Base-by-base conservation (phyloP, 2,797 vertebrate genomes). In the Enteromius treurensis region DNA sequence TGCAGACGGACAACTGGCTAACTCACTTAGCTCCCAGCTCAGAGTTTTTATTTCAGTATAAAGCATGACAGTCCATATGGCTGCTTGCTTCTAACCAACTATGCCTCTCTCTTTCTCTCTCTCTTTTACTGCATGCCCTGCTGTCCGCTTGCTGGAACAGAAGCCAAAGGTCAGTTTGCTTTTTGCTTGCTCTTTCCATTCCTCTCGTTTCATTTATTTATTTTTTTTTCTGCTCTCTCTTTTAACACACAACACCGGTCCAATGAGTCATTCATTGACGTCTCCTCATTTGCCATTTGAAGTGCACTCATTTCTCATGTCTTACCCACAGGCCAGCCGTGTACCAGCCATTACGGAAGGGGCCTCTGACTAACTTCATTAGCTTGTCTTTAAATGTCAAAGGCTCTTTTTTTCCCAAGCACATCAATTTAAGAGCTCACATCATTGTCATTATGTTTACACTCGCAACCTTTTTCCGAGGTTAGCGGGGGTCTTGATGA, bases 141-240 rank as follows among this genome's bases (percentile, higher is more conserved):
- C 84, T 86, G 62, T 76, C 81, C 75, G 34, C 76, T 84, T 79
- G 58, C 78, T 84, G 86, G 65, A 87, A 60, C 83, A 84, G 87
- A 86, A 84, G 73, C 78, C 68, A 87, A 89, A 89, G 86, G 88
- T 89, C 87, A 89, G 85, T 88, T 75, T 84, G 32, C 60, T 62
- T 76, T 29, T 81, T 79, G 71, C 77, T 87, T 75, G 65, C 64
- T 81, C 68, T 64, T 64, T 64, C 62, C 26, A 64, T 64, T 32
- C 32, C 29, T 82, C 9, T 82, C 45, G 49, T 19, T 68, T 67
- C 47, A 60, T 77, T 84, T 70, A 77, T 77, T 34, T 55, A 37
- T 77, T 55, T 77, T 37, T 70, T 55, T 78, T 14, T 11, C 55
- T 37, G 32, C 47, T 76, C 69, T 77, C 6, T 51, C 49, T 64